Percentiles rank a stretch among this genome's conserved stretches.
Conservation (phyloP, 1,140 invertebrate genomes). For the Batillaria attramentaria region DNA sequence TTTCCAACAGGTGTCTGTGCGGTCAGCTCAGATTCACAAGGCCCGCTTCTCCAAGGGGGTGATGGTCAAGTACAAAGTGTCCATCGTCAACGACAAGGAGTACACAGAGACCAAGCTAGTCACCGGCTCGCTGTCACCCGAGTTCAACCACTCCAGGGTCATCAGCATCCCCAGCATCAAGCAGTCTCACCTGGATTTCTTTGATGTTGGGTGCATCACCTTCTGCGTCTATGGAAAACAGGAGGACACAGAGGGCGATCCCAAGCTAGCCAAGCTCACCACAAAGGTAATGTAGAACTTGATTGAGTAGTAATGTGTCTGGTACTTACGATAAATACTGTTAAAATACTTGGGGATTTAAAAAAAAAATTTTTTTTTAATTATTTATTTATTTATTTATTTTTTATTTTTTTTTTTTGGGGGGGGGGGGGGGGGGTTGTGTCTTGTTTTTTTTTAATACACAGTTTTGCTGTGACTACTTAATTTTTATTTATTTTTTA, state of each 20-base stretch:
- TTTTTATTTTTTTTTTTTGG: no score
- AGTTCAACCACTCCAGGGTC: slow-evolving; percentile 66
- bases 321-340: background rate
- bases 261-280: slow-evolving; percentile 66
- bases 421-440: background rate
- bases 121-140: slow-evolving; percentile 62
- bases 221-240: slow-evolving; percentile 70
- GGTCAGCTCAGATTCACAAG: slow-evolving; percentile 64
- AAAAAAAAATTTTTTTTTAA: background rate
- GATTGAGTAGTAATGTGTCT: background rate
- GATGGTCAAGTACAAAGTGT: slow-evolving; percentile 62
- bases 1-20: slow-evolving; percentile 32
- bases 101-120: slow-evolving; percentile 64
- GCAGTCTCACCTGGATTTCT: slow-evolving; percentile 68
- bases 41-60: slow-evolving; percentile 67
- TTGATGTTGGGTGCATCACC: slow-evolving; percentile 68
- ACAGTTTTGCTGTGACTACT: background rate
- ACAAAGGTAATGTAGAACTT: slow-evolving; percentile 67
- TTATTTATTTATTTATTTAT: no score
- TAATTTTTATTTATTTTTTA: background rate
- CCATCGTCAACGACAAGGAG: slow-evolving; percentile 47
- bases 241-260: slow-evolving; percentile 64
- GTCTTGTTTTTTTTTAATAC: background rate
- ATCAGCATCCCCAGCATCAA: slow-evolving; percentile 59
- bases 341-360: no score